Conservation (phyloP, 2,888 invertebrate species). For the Caenorhabditis sp. region DNA sequence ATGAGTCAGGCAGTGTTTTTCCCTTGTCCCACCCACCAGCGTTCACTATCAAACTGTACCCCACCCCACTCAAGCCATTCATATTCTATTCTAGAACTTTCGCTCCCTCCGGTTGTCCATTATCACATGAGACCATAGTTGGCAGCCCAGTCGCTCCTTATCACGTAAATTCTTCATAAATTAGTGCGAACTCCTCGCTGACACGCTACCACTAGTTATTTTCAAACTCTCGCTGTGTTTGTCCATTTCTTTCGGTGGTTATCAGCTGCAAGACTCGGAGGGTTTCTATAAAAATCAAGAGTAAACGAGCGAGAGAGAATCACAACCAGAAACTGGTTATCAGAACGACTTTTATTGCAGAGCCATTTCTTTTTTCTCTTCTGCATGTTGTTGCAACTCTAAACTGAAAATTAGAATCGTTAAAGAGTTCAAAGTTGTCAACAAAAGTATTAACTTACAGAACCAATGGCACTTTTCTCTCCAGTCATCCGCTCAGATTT, state of each 20-base stretch:
- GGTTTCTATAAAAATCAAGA: constrained; percentile 52
- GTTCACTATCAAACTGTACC: no score
- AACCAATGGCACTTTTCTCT: constrained; percentile 61
- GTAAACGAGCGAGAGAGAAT: constrained; percentile 16
- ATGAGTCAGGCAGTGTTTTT: no score
- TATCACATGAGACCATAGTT: no score
- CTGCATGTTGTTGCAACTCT: background rate
- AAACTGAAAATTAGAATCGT: no score
- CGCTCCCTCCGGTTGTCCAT: no score
- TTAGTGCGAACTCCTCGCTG: constrained; percentile 14
- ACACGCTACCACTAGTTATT: constrained; percentile 6
- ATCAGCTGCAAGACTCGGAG: no score
- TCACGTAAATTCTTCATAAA: constrained; percentile 5
- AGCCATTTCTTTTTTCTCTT: constrained; percentile 14
- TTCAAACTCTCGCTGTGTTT: background rate
- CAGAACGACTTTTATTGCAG: constrained; percentile 23
- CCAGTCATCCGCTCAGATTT: constrained; percentile 56
- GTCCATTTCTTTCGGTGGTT: constrained; percentile 4
- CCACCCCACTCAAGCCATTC: no score
- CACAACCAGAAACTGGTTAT: constrained; percentile 17
- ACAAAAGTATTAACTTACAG: constrained; percentile 37
- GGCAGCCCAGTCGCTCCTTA: background rate
- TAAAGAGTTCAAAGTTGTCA: background rate
- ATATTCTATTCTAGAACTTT: no score
- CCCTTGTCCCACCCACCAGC: no score